These are phyloP conservation scores for Siphamia tubifer DNA, from an alignment of 2,113 vertebrate genomes.

Conservation along the genomic window DNA sequence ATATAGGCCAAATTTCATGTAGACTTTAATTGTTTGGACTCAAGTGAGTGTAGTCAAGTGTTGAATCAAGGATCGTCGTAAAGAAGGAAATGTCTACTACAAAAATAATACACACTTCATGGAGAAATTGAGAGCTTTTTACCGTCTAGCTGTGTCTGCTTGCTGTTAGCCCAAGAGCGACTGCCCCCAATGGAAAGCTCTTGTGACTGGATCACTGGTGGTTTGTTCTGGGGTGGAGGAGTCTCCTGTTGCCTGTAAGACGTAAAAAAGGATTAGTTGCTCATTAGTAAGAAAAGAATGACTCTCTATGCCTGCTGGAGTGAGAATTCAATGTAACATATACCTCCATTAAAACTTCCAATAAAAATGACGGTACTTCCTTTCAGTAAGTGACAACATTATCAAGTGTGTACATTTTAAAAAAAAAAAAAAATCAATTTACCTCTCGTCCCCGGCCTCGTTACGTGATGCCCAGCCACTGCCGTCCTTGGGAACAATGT, in stretches of 20 bases:
- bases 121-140: conserved; percentile 47
- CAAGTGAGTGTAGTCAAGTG: not conserved
- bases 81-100: not conserved
- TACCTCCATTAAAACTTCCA: not conserved
- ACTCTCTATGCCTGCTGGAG: too few relatives aligned
- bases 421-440: too few relatives aligned
- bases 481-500: conserved; percentile 97
- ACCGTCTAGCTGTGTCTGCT: conserved; percentile 90
- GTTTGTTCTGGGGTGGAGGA: conserved; percentile 87
- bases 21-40: not conserved
- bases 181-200: conserved; percentile 83
- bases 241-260: conserved; percentile 88
- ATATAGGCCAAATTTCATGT: not conserved
- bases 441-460: conserved; percentile 95
- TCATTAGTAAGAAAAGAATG: not conserved
- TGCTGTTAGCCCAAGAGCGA: conserved; percentile 97
- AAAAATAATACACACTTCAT: not conserved
- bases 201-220: conserved; percentile 79
- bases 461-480: conserved; percentile 96
- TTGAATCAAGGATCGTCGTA: not conserved
- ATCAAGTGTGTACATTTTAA: not conserved
- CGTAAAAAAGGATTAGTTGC: not conserved
- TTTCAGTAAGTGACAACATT: not conserved
- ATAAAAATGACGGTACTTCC: not conserved
- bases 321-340: too few relatives aligned